Evolutionary conservation across 2,888 invertebrate species (phyloP), one percentile per base, ranked within the genome.

Genomic region (Drosophila mayaguana): DNA sequence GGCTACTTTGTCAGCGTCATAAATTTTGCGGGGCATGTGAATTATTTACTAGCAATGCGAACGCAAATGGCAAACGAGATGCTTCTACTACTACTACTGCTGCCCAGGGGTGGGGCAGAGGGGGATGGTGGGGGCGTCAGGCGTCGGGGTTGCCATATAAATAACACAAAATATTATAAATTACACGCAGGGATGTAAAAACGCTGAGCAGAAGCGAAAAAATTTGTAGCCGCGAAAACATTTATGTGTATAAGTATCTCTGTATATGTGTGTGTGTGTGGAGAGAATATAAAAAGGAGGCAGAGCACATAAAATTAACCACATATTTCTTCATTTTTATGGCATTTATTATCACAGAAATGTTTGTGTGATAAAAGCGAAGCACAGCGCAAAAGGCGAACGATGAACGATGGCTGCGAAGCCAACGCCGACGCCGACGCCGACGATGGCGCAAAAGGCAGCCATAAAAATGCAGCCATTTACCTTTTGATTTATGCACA

Each of bases 271-370:
- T 51, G 36, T 53, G 36, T 56, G 40, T 59, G 36, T 32, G 55
- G 5, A 32, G 74, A 71, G 76, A 75, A 76, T 78, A 78, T 78
- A 87, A 84, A 84, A 88, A 88, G 89, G 81, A 86, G 80, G 81
- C 75, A 75, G 75, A 86, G 87, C 88, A 90, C 91, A 91, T 90
- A 90, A 91, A 91, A 90, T 91, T 91, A 90, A 91, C 91, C 90
- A 90, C 91, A 90, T 90, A 90, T 90, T 91, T 91, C 90, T 91
- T 91, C 90, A 90, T 91, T 90, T 88, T 90, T 91, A 91, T 90
- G 91, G 90, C 91, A 90, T 90, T 90, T 90, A 91, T 90, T 90
- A 91, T 90, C 91, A 85, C 88, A 85, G 88, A 83, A 81, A 90
- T 85, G 89, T 89, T 90, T 90, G 90, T 90, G 87, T 87, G 90